Evolutionary conservation across 2,113 vertebrate species (phyloP), one percentile per base, ranked within the genome.

Genomic region (Tachysurus fulvidraco): DNA sequence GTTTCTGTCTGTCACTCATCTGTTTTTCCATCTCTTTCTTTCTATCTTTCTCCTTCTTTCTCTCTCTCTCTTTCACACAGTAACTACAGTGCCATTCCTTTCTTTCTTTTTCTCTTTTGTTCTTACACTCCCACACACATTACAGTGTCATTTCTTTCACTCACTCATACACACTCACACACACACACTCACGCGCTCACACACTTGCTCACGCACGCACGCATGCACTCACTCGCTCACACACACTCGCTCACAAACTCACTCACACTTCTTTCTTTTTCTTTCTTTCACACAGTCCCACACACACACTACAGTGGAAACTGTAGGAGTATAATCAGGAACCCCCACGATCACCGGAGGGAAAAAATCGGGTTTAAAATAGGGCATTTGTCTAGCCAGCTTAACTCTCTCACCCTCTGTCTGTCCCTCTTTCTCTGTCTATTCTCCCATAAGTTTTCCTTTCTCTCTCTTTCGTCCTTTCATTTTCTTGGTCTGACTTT

Each of bases 201-300:
- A n/a, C n/a, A n/a, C n/a, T n/a, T n/a, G n/a, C 36, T 36, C 36
- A 36, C 36, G 2, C 36, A 36, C 36, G 1, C 36, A 36, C 36
- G 1, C 36, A 36, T 2, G 2, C 36, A 36, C 36, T 36, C 36
- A 36, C 36, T 36, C 36, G 2, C 36, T 36, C 1, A 12, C 10
- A 2, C 21, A 13, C 1, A 21, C 23, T n/a, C 1, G 5, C 10
- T 0, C 21, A 13, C 1, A 21, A 11, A 25, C 8, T 46, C 1
- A 10, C 16, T 12, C 11, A 50, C 11, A 12, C 71, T 2, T 6
- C 46, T 71, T 10, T 44, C 21, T 74, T 41, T 13, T 13, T 50
- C 71, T 25, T 3, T 46, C 65, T 71, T 5, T 71, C 71, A 46
- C 1, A 4, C 4, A 13, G 11, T 74, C 71, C 2, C 12, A 13